Percentiles rank a stretch among this genome's conserved stretches.
Conservation (phyloP, 1,140 invertebrate genomes). For the Ceratina australensis region DNA sequence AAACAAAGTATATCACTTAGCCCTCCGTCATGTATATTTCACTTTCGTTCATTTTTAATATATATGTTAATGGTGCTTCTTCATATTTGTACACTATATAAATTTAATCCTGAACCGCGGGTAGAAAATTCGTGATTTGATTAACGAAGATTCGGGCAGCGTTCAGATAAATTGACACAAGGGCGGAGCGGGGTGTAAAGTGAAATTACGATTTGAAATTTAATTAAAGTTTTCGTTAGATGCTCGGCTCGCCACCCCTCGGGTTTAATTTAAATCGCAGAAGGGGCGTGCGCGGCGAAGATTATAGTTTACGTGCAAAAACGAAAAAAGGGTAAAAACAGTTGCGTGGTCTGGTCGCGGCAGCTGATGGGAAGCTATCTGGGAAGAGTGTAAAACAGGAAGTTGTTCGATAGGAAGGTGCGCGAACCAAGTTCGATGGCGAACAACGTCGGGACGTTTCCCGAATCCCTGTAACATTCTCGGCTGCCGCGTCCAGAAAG, state of each 20-base stretch:
- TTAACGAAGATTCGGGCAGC: too few species aligned
- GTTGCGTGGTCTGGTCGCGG: slow-evolving; percentile 41
- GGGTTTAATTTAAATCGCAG: neutral
- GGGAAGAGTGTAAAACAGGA: slow-evolving; percentile 54
- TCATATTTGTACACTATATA: too few species aligned
- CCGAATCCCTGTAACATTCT: neutral
- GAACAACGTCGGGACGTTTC: slow-evolving; percentile 27
- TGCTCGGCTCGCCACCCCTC: too few species aligned
- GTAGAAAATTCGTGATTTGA: too few species aligned
- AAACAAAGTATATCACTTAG: too few species aligned
- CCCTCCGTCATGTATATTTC: too few species aligned
- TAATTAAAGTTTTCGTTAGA: neutral
- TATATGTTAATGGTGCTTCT: too few species aligned
- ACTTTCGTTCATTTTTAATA: too few species aligned
- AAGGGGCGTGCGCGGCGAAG: neutral
- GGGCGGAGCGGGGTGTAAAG: too few species aligned
- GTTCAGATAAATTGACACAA: too few species aligned
- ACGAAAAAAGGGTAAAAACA: slow-evolving; percentile 30
- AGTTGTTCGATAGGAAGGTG: slow-evolving; percentile 38
- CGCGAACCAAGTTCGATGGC: slow-evolving; percentile 20
- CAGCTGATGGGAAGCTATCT: slow-evolving; percentile 47
- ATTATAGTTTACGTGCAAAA: slow-evolving; percentile 1
- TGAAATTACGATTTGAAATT: neutral
- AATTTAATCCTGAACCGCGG: too few species aligned
- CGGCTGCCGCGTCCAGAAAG: slow-evolving; percentile 5